Conservation (phyloP, 1,140 invertebrate genomes). For the Stegodyphus mimosarum region DNA sequence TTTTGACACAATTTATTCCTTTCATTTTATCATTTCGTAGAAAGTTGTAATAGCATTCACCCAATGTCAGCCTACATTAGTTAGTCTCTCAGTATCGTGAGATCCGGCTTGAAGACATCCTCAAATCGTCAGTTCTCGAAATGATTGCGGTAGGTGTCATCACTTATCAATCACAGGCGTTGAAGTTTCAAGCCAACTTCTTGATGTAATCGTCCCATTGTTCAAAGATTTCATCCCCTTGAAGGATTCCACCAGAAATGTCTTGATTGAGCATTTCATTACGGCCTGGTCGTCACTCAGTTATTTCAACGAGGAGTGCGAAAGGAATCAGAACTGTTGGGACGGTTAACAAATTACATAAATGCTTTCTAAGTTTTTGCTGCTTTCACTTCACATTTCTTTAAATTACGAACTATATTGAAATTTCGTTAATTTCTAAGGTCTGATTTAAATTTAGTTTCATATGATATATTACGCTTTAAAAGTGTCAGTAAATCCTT, state of each 20-base stretch:
- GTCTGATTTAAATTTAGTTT: no score
- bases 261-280: constrained; percentile 55
- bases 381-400: no score
- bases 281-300: background rate
- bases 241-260: constrained; percentile 6
- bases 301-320: no score
- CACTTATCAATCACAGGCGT: constrained; percentile 44
- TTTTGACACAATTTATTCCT: no score
- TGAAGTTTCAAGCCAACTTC: constrained; percentile 9
- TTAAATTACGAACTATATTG: no score
- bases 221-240: constrained; percentile 20
- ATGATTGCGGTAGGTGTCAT: constrained; percentile 35
- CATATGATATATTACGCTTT: no score
- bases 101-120: constrained; percentile 28
- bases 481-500: no score
- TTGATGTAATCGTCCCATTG: constrained; percentile 22
- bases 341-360: background rate
- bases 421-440: no score
- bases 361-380: no score
- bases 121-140: constrained; percentile 20
- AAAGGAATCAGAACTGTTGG: background rate
- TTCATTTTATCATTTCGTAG: no score
- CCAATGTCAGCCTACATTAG: background rate
- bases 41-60: background rate
- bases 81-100: background rate